These are phyloP conservation scores for Hycleus phaleratus DNA, from an alignment of 1,140 invertebrate species.

Conservation along the genomic window DNA sequence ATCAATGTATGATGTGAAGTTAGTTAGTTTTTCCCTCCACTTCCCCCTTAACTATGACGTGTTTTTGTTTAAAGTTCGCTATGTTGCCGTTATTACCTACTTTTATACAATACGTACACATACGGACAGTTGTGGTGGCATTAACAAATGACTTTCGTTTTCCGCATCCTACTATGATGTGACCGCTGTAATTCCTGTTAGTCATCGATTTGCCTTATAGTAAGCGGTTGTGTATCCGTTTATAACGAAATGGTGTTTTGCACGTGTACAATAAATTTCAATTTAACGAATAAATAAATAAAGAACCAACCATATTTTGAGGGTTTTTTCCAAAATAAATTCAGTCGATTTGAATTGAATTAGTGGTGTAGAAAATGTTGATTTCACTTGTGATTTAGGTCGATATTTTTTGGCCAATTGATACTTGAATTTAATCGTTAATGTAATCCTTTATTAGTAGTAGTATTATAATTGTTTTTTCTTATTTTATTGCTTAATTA, in stretches of 20 bases:
- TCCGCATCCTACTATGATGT: slow-evolving; percentile 6
- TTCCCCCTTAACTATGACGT: slow-evolving; percentile 21
- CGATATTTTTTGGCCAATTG: too few relatives aligned
- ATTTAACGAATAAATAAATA: too few relatives aligned
- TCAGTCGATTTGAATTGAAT: too few relatives aligned
- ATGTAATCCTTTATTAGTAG: too few relatives aligned
- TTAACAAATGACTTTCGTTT: slow-evolving; percentile 12
- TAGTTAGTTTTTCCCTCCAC: not conserved
- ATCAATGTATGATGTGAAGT: not conserved
- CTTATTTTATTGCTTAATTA: too few relatives aligned
- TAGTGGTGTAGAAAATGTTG: too few relatives aligned
- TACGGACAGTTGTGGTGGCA: too few relatives aligned
- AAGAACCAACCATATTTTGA: too few relatives aligned
- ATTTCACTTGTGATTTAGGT: too few relatives aligned
- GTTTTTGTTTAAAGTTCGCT: not conserved
- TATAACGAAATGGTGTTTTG: slow-evolving; percentile 9
- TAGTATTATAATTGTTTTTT: too few relatives aligned
- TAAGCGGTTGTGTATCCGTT: slow-evolving; percentile 6
- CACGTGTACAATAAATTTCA: slow-evolving; percentile 2
- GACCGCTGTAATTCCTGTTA: slow-evolving; percentile 11
- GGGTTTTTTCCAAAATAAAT: too few relatives aligned
- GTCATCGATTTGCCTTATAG: slow-evolving; percentile 23
- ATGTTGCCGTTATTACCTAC: slow-evolving; percentile 5
- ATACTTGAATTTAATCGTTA: too few relatives aligned
- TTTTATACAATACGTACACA: not conserved